Conservation (phyloP, 35 echinoderm and acorn worm genomes). For the Heliocidaris tuberculata region DNA sequence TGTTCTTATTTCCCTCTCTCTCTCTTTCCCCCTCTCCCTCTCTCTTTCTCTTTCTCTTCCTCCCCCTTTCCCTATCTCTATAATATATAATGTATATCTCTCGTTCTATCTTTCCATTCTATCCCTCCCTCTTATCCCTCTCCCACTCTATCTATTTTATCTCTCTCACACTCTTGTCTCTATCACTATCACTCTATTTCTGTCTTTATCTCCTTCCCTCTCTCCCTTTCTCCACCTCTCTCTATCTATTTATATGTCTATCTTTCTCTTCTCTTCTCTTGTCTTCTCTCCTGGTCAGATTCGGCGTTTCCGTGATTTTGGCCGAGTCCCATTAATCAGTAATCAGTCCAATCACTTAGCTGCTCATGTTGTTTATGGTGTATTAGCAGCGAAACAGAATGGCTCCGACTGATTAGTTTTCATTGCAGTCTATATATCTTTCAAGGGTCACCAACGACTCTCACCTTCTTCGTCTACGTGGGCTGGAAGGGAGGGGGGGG, state of each 20-base stretch:
- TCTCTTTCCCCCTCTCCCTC: too few species aligned
- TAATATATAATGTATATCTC: too few species aligned
- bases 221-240: background rate
- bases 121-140: too few species aligned
- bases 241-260: background rate
- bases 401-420: conserved; percentile 7
- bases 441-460: background rate
- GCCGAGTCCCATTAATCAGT: conserved; percentile 1
- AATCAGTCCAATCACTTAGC: conserved; percentile 35
- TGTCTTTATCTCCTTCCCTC: background rate
- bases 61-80: too few species aligned
- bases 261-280: background rate
- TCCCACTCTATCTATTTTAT: too few species aligned
- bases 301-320: background rate
- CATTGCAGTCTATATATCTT: background rate
- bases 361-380: conserved; percentile 10
- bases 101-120: too few species aligned
- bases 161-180: background rate
- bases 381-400: conserved; percentile 10
- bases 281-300: background rate
- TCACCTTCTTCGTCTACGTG: background rate
- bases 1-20: too few species aligned
- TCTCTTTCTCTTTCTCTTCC: background rate
- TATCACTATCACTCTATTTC: background rate
- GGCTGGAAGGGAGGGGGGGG: too few species aligned